A percentile compares a stretch with the other conserved stretches of the same genome.
Conservation (phyloP, 2,113 vertebrate genomes). For the Anarhynchus alexandrinus region DNA sequence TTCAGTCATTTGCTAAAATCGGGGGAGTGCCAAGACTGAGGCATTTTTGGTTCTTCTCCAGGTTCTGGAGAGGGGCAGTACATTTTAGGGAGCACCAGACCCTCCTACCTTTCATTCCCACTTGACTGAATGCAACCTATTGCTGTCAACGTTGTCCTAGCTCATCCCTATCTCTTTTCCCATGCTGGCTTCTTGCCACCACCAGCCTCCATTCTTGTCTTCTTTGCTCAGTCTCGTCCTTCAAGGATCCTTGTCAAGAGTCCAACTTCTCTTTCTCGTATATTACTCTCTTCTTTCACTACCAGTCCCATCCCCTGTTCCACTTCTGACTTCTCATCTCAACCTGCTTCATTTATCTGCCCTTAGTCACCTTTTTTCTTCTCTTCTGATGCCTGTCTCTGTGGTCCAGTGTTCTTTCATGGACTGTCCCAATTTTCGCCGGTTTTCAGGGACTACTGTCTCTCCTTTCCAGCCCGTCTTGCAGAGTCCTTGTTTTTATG, state of each 20-base stretch:
- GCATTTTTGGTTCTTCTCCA: neutral
- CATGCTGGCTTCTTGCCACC: neutral
- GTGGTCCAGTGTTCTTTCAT: neutral
- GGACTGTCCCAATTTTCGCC: neutral
- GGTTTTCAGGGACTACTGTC: neutral
- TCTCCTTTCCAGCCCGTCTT: neutral
- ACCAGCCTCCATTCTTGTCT: neutral
- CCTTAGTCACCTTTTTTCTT: neutral
- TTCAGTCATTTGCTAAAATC: neutral
- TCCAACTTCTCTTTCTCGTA: neutral
- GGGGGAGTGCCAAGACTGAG: neutral
- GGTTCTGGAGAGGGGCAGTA: neutral
- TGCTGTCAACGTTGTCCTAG: neutral
- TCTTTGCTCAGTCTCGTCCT: neutral
- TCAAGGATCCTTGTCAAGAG: neutral
- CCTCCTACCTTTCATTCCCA: neutral
- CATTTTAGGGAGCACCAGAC: neutral
- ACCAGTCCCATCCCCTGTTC: neutral
- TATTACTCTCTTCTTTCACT: neutral
- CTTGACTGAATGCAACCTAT: neutral
- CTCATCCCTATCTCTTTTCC: neutral
- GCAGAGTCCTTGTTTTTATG: neutral
- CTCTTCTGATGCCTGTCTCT: neutral
- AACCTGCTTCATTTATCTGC: neutral
- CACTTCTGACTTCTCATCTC: neutral